Base-by-base conservation (phyloP, 1,140 invertebrate genomes). In the Maniola jurtina region DNA sequence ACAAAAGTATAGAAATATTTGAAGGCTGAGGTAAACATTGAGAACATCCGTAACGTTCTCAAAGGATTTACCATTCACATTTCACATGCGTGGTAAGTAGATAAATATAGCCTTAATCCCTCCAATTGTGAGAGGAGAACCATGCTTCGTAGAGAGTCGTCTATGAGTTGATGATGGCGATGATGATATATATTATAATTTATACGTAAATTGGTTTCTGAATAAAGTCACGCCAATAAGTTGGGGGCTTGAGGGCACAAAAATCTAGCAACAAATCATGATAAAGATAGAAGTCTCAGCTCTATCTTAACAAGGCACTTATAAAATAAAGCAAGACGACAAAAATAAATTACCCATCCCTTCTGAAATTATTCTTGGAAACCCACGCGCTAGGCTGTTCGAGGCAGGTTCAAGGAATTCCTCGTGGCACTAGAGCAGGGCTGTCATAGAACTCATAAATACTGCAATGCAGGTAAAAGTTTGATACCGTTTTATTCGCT, bases 251-350 rank as follows among this genome's bases (percentile, higher is more conserved):
- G 42, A 45, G 42, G 13, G 42, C 5, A 45, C 7, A 38, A 6
- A 0, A 7, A 45, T 54, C 64, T 60, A 47, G 34, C 64, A 36
- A 65, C 64, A 65, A 66, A 63, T 62, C 45, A 48, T 57, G 15
- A 35, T 56, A 42, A 67, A 68, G 50, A 36, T 66, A 55, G 45
- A 61, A 54, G 16, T 42, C 34, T 33, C 57, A 55, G 59, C 47
- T 63, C 63, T 54, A 63, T 62, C 66, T 58, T 68, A 68, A 68
- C 60, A 68, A 68, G 66, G 60, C 50, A 61, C 60, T 66, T 66
- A 56, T 61, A 67, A 66, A 66, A 66, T 66, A 66, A 66, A 61
- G 15, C 59, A 61, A 66, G 54, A 38, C 40, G 66, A 68, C 66
- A 64, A 64, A 68, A 68, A 64, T 68, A 68, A 68, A 68, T 68